These are phyloP conservation scores for Noctua janthe DNA, from an alignment of 2,888 invertebrate genomes.

Conservation along the genomic window DNA sequence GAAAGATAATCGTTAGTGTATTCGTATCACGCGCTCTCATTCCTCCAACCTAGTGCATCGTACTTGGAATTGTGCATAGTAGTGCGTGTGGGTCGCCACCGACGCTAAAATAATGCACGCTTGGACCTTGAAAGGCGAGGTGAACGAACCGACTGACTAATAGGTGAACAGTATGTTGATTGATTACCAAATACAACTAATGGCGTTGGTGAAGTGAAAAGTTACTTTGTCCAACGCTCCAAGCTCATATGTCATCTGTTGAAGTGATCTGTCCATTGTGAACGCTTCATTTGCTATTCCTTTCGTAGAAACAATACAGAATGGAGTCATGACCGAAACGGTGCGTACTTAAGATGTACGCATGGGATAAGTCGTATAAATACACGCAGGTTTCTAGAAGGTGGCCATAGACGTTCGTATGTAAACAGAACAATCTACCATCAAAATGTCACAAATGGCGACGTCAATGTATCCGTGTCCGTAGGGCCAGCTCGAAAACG, in stretches of 20 bases:
- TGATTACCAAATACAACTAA: conserved; percentile 79
- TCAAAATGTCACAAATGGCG: conserved; percentile 85
- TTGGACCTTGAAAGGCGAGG: conserved; percentile 84
- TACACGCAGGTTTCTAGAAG: conserved; percentile 76
- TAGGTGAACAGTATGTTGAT: conserved; percentile 82
- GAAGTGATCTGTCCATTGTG: conserved; percentile 58
- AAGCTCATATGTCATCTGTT: conserved; percentile 72
- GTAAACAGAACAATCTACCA: conserved; percentile 86
- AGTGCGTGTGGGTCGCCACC: conserved; percentile 81
- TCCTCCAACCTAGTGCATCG: conserved; percentile 87
- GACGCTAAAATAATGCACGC: conserved; percentile 82
- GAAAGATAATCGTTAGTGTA: conserved; percentile 80
- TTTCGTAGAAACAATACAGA: conserved; percentile 75
- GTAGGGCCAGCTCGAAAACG: conserved; percentile 72
- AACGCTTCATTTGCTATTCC: conserved; percentile 72
- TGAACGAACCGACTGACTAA: conserved; percentile 80
- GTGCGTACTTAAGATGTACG: conserved; percentile 80
- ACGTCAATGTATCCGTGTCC: conserved; percentile 78
- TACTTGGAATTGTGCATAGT: conserved; percentile 85
- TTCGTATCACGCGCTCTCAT: conserved; percentile 87
- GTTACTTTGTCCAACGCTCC: conserved; percentile 72
- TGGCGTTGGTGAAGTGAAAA: conserved; percentile 73
- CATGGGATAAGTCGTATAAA: conserved; percentile 80
- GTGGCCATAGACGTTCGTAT: conserved; percentile 73
- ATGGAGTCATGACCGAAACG: conserved; percentile 77